Evolutionary conservation across 2,113 vertebrate species (phyloP).

Genomic region (Psettodes erumei): DNA sequence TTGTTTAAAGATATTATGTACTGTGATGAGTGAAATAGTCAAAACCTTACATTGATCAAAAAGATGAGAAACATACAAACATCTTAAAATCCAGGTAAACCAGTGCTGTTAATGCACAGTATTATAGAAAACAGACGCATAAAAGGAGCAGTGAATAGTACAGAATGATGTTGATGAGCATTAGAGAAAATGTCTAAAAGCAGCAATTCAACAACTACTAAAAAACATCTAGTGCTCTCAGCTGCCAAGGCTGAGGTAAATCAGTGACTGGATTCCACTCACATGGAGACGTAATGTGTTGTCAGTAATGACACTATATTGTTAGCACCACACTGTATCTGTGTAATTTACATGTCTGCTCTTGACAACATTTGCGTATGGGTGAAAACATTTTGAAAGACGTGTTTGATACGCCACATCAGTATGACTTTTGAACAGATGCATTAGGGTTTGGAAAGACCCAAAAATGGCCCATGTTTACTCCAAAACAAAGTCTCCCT

Average conservation of each 20-base stretch:
- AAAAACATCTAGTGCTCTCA: not conserved
- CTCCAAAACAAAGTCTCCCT: not conserved
- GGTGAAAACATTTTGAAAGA: not conserved
- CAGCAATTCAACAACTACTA: not conserved
- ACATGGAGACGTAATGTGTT: not conserved
- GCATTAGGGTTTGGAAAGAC: not conserved
- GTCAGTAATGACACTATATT: not conserved
- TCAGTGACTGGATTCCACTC: not conserved
- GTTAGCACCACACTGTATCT: not conserved
- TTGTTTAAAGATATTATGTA: not conserved
- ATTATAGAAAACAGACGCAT: not conserved
- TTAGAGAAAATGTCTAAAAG: conserved; percentile 15
- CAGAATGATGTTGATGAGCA: not conserved
- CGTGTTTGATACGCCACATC: not conserved
- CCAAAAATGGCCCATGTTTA: not conserved
- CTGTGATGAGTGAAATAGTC: not conserved
- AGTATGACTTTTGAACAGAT: not conserved
- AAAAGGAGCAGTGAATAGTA: not conserved
- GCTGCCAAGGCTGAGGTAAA: conserved; percentile 6
- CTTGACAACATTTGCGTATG: not conserved
- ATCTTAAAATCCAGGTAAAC: not conserved
- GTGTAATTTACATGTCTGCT: conserved; percentile 1
- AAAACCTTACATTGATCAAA: not conserved
- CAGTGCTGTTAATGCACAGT: not conserved
- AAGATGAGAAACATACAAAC: not conserved